Base-by-base conservation (phyloP, 2,113 vertebrate genomes). In the Odontophorus gujanensis region DNA sequence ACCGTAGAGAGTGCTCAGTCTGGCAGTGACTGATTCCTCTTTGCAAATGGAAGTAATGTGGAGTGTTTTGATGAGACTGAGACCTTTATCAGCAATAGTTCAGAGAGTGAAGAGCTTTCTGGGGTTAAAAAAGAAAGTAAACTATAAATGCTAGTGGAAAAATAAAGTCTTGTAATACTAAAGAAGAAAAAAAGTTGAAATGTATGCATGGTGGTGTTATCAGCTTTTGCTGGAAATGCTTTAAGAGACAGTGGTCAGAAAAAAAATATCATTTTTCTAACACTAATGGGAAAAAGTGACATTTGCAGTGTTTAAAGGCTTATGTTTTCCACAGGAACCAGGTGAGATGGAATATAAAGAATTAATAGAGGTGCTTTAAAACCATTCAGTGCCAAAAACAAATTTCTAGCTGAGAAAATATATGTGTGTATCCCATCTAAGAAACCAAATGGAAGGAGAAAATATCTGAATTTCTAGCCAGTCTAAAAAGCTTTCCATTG, bases 261-360 rank as follows among this genome's bases (percentile, higher is more conserved):
- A 92, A 89, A 81, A 48, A 83, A 81, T 25, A 40, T 47, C 7
- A 11, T 8, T 94, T 95, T 95, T 95, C 86, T 96, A 92, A 88
- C 40, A 85, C 43, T 96, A 88, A 92, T 81, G 78, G 87, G 92
- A 88, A 57, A 90, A 96, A 96, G 90, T 97, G 76, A 93, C 90
- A 91, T 97, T 97, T 96, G 90, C 92, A 97, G 97, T 97, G 92
- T 97, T 97, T 97, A 97, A 97, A 97, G 97, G 89, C 97, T 97
- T 97, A 97, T 97, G 96, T 97, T 97, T 97, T 97, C 95, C 96
- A 95, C 97, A 97, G 97, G 97, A 97, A 95, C 97, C 95, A 97
- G 97, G 97, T 97, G 96, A 88, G 94, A 96, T 97, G 97, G 97
- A 97, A 94, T 97, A 90, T 96, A 97, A 97, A 96, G 96, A 96